Evolutionary conservation across 2,888 invertebrate species (phyloP), one percentile per base, ranked within the genome.

Genomic region (Agrochola circellaris): DNA sequence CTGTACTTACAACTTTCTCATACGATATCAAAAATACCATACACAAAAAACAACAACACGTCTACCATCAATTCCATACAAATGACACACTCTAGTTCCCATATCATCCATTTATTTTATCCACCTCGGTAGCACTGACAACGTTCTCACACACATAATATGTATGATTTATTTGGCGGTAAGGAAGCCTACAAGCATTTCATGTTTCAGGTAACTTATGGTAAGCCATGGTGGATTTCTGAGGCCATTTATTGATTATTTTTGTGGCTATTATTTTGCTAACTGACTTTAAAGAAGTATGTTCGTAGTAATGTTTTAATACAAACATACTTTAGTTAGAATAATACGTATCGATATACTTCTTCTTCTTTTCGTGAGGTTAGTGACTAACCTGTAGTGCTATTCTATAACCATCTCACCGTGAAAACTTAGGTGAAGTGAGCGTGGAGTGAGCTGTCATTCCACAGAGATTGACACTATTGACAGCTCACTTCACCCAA

Each of bases 141-240:
- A 65, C 64, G 65, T 82, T 67, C 61, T 58, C 26, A 48, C 58
- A 30, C 45, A 70, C 48, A 78, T 71, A 72, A 76, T 69, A 60
- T 73, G 2, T 6, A 66, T 82, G 87, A 87, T 84, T 84, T 84
- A 87, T 87, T 23, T 62, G 13, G 15, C 66, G 68, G 38, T 13
- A 6, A 20, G 51, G 5, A 45, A 62, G 58, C 58, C 74, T 88
- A 87, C 82, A 87, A 87, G 89, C 79, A 74, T 84, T 82, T 65
- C 65, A 42, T 77, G 26, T 86, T 71, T 62, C 73, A 88, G 77
- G 87, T 87, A 75, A 80, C 48, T 76, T 86, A 62, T 56, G 23
- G 13, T 51, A n/a, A 54, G 34, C 56, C 15, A 51, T 42, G 9
- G 56, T 60, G 15, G 17, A 23, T 26, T 20, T 9, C 11, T 67